Conservation (phyloP, 2,888 invertebrate genomes). For the Plebejus melissa region DNA sequence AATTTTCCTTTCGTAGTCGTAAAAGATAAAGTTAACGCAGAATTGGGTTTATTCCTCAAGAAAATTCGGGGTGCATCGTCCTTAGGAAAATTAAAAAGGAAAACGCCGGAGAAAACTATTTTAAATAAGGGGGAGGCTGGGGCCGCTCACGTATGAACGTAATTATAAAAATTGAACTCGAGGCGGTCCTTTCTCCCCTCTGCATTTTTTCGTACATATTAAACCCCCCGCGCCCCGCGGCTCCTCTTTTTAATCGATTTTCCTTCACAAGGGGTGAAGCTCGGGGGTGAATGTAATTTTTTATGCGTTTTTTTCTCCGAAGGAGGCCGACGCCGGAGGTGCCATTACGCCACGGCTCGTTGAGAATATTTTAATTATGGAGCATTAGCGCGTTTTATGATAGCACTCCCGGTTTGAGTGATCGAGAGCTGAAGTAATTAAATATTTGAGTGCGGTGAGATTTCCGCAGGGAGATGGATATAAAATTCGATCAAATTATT, state of each 20-base stretch:
- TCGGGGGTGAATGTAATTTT: constrained; percentile 81
- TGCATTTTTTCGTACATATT: constrained; percentile 80
- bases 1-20: constrained; percentile 17
- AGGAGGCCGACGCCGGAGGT: constrained; percentile 75
- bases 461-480: constrained; percentile 77
- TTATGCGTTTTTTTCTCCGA: constrained; percentile 76
- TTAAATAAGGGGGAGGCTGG: constrained; percentile 56
- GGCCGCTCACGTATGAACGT: constrained; percentile 80
- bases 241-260: constrained; percentile 80
- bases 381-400: constrained; percentile 79
- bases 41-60: not conserved
- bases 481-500: constrained; percentile 76
- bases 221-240: constrained; percentile 72
- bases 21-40: constrained; percentile 10
- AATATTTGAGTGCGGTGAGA: constrained; percentile 78
- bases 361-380: constrained; percentile 81
- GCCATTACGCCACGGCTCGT: constrained; percentile 80
- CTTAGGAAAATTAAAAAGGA: constrained; percentile 44
- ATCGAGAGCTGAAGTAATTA: constrained; percentile 77
- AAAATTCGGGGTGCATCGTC: constrained; percentile 1
- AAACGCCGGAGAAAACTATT: constrained; percentile 55
- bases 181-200: constrained; percentile 69
- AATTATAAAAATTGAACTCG: constrained; percentile 78
- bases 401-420: constrained; percentile 77
- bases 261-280: constrained; percentile 79